Evolutionary conservation across 2,113 vertebrate species (phyloP).

Genomic region (Odontophorus gujanensis): DNA sequence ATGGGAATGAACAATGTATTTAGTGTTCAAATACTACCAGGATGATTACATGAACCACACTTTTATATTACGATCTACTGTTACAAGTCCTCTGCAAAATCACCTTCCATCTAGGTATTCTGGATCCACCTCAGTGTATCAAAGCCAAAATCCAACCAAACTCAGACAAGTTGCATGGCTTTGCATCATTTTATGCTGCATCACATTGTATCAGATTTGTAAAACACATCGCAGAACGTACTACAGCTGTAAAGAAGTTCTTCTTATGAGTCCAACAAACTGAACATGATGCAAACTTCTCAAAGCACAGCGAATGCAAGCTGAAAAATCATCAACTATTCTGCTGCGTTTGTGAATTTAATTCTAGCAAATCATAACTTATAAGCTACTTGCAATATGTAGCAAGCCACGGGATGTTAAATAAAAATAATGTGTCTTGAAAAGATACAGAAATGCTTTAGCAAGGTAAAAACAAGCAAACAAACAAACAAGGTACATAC

Average conservation of each 20-base stretch:
- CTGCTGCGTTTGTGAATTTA: neutral
- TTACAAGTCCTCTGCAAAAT: neutral
- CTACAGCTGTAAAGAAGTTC: neutral
- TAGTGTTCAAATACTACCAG: neutral
- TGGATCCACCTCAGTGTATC: neutral
- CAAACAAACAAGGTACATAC: neutral
- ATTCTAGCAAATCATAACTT: neutral
- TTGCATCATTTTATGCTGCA: neutral
- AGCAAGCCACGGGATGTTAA: neutral
- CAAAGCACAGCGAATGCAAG: neutral
- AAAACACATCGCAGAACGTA: neutral
- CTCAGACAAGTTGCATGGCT: neutral
- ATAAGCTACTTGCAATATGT: neutral
- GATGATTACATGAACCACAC: neutral
- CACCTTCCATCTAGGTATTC: neutral
- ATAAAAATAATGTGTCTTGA: neutral
- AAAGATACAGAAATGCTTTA: neutral
- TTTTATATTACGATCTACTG: neutral
- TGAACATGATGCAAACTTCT: slow-evolving; percentile 6
- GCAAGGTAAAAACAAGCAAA: neutral
- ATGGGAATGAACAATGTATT: neutral
- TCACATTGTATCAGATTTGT: neutral
- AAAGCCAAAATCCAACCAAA: neutral
- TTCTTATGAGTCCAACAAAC: neutral
- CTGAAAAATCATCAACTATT: neutral